Conservation (phyloP, 1,140 invertebrate genomes). For the Hermatobates lingyangjiaoensis region DNA sequence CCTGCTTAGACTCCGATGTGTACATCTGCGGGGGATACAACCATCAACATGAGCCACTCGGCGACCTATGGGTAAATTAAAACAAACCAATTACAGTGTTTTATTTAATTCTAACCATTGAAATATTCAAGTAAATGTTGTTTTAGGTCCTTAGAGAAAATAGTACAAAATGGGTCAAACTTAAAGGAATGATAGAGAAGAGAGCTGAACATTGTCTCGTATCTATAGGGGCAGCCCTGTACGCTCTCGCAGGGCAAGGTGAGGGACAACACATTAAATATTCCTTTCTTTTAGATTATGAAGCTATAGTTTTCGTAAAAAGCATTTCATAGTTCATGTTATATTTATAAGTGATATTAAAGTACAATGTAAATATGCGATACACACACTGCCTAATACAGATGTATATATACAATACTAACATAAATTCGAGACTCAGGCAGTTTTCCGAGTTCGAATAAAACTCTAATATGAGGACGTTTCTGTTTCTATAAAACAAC, state of each 20-base stretch:
- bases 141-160: background rate
- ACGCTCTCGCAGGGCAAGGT: background rate
- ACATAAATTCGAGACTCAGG: background rate
- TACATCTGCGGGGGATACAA: too few species aligned
- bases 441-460: too few species aligned
- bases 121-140: too few species aligned
- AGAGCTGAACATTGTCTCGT: background rate
- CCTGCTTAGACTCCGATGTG: too few species aligned
- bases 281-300: background rate
- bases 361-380: background rate
- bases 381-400: background rate
- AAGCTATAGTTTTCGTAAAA: background rate
- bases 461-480: too few species aligned
- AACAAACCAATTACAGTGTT: too few species aligned
- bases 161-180: background rate
- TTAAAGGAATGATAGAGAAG: background rate
- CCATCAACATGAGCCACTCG: too few species aligned
- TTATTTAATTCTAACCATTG: too few species aligned
- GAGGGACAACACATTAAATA: background rate
- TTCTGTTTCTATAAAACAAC: too few species aligned
- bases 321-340: background rate
- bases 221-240: background rate
- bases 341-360: background rate
- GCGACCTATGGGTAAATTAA: too few species aligned
- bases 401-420: background rate